Percentiles rank a stretch among this genome's conserved stretches.
Conservation (phyloP, 2,797 vertebrate species). For the Trachops cirrhosus region DNA sequence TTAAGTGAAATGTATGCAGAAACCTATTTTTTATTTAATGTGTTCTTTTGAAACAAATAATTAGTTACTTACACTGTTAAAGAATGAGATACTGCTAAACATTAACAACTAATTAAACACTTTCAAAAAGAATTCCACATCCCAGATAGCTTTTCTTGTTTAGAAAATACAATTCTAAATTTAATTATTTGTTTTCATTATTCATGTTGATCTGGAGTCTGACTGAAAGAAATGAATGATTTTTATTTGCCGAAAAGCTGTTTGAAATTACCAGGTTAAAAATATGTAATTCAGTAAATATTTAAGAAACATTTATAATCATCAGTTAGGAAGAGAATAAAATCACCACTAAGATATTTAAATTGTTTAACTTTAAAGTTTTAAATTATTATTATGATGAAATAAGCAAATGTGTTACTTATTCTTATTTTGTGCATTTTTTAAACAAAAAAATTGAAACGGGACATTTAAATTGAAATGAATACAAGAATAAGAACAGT, state of each 20-base stretch:
- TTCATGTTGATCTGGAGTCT: neutral
- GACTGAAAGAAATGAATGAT: neutral
- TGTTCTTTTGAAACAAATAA: neutral
- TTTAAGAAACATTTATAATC: neutral
- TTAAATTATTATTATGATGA: neutral
- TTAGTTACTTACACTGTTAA: neutral
- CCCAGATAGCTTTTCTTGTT: constrained; percentile 10
- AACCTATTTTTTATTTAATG: neutral
- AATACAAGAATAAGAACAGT: neutral
- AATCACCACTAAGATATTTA: neutral
- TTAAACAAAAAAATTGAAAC: neutral
- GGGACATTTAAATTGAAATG: neutral
- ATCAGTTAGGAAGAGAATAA: neutral
- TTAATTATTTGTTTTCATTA: constrained; percentile 9
- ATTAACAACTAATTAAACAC: neutral
- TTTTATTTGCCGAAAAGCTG: constrained; percentile 10
- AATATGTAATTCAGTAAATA: neutral
- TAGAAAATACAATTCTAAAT: neutral
- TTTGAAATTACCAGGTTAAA: neutral
- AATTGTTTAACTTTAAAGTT: constrained; percentile 12
- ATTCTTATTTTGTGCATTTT: neutral
- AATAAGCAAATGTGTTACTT: neutral
- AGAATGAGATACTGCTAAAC: neutral
- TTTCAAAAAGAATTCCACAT: neutral
- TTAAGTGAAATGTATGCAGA: neutral